A percentile compares a stretch with the other conserved stretches of the same genome.
phyloP scores from a whole-genome alignment of 2,888 invertebrate species.

The Callyntrura sp. region DNA sequence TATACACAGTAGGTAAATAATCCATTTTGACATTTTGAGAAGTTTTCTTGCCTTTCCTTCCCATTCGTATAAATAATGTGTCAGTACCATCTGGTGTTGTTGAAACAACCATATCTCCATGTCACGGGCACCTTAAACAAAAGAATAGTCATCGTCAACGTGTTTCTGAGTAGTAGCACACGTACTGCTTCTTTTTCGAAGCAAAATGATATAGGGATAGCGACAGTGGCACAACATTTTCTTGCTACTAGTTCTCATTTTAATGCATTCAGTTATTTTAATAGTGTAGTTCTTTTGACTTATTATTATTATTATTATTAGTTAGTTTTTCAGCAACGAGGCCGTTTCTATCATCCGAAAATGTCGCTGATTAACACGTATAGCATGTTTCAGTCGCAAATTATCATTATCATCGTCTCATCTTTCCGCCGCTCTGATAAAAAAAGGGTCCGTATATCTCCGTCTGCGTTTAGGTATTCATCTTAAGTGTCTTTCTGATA shows the following conservation, averaged over 20 bases:
- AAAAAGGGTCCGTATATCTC: no score
- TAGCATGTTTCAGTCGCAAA: background rate
- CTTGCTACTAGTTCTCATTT: background rate
- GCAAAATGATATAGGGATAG: background rate
- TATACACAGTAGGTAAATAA: background rate
- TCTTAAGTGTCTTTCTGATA: constrained; percentile 11
- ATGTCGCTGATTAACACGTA: constrained; percentile 1
- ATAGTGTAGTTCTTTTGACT: background rate
- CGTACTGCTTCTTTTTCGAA: no score
- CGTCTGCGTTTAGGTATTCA: background rate
- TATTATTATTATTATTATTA: no score
- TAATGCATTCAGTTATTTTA: constrained; percentile 27
- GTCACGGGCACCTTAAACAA: constrained; percentile 58
- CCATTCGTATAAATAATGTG: background rate
- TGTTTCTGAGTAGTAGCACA: no score
- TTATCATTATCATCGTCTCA: no score
- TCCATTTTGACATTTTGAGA: constrained; percentile 38
- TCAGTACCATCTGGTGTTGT: constrained; percentile 27
- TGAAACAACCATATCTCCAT: constrained; percentile 41
- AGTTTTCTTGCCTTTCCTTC: background rate
- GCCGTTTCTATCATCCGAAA: background rate
- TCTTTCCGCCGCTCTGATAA: no score
- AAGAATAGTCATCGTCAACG: constrained; percentile 34
- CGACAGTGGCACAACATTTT: background rate
- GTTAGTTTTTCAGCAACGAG: background rate